Percentiles rank a stretch among this genome's conserved stretches.
Evolutionary conservation across 2,113 vertebrate genomes (phyloP).

Genomic region (Heteronetta atricapilla): DNA sequence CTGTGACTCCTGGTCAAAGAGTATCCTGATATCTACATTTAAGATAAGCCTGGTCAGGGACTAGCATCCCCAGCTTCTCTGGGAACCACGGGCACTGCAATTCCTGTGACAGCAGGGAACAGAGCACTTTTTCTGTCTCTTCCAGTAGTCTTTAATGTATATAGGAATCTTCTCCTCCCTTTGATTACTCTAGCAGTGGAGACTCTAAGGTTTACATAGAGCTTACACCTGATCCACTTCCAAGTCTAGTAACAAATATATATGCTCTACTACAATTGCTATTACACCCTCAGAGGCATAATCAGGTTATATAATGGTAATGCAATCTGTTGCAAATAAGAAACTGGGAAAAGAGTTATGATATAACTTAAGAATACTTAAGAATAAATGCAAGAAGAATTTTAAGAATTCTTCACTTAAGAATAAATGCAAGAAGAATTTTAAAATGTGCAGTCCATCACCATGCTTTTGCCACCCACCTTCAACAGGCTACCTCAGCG

Average conservation of each 20-base stretch:
- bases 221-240: neutral
- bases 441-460: neutral
- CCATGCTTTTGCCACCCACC: neutral
- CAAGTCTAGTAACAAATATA: neutral
- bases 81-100: neutral
- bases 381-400: neutral
- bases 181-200: neutral
- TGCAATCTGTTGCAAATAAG: neutral
- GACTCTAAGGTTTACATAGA: neutral
- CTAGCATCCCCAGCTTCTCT: neutral
- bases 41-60: neutral
- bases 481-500: neutral
- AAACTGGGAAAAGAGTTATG: neutral
- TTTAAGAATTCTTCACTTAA: neutral
- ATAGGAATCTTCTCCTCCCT: neutral
- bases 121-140: neutral
- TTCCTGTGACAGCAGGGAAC: neutral
- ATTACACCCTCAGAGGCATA: neutral
- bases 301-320: neutral
- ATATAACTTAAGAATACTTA: too few species aligned
- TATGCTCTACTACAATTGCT: neutral
- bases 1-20: neutral
- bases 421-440: neutral
- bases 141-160: neutral
- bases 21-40: neutral